Evolutionary conservation across 2,113 vertebrate genomes (phyloP), one percentile per base, ranked within the genome.

Genomic region (Motacilla alba): DNA sequence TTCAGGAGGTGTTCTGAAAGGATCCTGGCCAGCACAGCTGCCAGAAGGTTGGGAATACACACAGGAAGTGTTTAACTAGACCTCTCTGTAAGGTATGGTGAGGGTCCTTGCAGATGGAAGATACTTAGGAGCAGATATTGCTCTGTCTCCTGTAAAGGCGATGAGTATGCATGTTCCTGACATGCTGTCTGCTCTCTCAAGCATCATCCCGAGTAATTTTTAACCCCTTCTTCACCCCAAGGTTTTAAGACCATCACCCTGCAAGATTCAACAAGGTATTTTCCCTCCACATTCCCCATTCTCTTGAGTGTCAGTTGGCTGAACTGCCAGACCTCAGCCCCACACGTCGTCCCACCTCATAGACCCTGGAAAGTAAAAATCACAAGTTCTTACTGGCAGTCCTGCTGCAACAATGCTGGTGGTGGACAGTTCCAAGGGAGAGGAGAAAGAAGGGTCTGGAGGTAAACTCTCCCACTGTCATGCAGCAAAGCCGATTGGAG

Each of bases 401-500:
- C 60, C 82, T 73, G 72, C 70, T 41, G 87, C 62, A 87, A 67
- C 60, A 80, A 24, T 30, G 87, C 69, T 1, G 23, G 47, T 26
- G 41, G 86, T 83, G 69, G 91, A 91, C 78, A 94, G 56, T 76
- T 93, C 95, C 86, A 68, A 88, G 79, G 5, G 41, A 95, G 52
- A 85, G 55, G 35, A 92, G 87, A 62, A 79, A 85, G 83, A 95
- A 95, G 84, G 89, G 90, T 93, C 87, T 90, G 95, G 87, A 79
- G 83, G 93, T 72, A 74, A 97, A 92, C 73, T 96, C 93, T 96
- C 90, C 94, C 75, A 46, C 90, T 90, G 88, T 94, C 96, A 94
- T 37, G 83, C 94, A 95, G 89, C 79, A 87, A 93, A 95, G 92
- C 87, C 60, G 67, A 95, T 93, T 97, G 96, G 97, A 96, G 93